Conservation (phyloP, 2,888 invertebrate species). For the Fragum whitleyi region DNA sequence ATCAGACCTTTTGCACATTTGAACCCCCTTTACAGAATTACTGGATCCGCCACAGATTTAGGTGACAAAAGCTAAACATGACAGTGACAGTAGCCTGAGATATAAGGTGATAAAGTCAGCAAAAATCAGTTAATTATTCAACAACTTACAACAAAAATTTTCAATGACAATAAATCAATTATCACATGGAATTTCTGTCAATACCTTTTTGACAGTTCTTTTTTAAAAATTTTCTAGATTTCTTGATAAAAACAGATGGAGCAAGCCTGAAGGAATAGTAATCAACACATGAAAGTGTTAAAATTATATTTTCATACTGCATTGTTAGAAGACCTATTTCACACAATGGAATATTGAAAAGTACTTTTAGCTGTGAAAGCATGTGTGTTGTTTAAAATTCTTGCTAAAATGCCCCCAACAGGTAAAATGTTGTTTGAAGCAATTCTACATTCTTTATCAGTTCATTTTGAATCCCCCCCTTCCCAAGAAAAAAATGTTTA, state of each 20-base stretch:
- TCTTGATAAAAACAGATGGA: slow-evolving; percentile 18
- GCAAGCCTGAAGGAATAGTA: background rate
- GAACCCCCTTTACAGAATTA: too few species aligned
- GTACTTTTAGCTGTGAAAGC: background rate
- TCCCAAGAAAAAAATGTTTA: too few species aligned
- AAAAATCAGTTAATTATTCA: background rate
- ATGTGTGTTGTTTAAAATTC: too few species aligned
- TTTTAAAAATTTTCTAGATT: background rate
- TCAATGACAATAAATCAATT: background rate
- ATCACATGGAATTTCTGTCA: background rate
- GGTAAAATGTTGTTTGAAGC: too few species aligned
- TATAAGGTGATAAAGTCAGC: background rate
- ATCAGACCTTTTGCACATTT: too few species aligned
- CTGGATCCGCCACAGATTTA: too few species aligned
- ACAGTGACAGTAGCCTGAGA: background rate
- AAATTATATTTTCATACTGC: slow-evolving; percentile 12
- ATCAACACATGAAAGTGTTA: background rate
- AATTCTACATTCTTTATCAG: too few species aligned
- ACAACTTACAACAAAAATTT: background rate
- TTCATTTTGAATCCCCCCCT: too few species aligned
- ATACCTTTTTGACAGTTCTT: slow-evolving; percentile 1
- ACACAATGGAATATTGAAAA: background rate
- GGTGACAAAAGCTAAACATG: background rate
- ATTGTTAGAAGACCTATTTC: background rate
- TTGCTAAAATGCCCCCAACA: too few species aligned